A percentile compares a stretch with the other conserved stretches of the same genome.
Evolutionary conservation across 2,113 vertebrate species (phyloP).

Genomic region (Paralichthys olivaceus): DNA sequence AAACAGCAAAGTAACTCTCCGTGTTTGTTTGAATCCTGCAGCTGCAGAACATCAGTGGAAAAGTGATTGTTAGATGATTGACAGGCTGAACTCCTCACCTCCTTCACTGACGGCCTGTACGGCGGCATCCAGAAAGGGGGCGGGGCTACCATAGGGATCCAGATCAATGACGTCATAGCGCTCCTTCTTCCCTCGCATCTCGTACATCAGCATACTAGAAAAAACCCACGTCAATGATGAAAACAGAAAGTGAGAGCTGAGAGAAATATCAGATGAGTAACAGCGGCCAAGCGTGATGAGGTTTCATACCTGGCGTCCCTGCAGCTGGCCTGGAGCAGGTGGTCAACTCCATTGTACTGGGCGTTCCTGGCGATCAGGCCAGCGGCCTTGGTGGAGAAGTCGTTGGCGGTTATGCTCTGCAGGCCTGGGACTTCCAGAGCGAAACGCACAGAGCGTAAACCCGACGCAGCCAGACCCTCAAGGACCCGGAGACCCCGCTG

Average conservation of each 20-base stretch:
- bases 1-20: background rate
- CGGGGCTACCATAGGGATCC: slow-evolving; percentile 92
- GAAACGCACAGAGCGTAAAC: slow-evolving; percentile 92
- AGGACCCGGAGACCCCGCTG: slow-evolving; percentile 83
- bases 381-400: slow-evolving; percentile 86
- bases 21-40: background rate
- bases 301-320: slow-evolving; percentile 87
- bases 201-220: slow-evolving; percentile 88
- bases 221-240: background rate
- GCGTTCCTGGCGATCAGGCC: slow-evolving; percentile 87
- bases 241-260: background rate
- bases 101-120: slow-evolving; percentile 92
- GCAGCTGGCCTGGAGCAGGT: slow-evolving; percentile 86
- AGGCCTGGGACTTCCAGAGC: slow-evolving; percentile 92
- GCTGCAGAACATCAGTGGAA: background rate
- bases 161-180: slow-evolving; percentile 92
- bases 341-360: slow-evolving; percentile 83
- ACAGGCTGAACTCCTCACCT: slow-evolving; percentile 77
- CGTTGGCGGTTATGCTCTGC: slow-evolving; percentile 87
- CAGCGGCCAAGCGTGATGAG: background rate
- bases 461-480: slow-evolving; percentile 92
- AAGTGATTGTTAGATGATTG: background rate
- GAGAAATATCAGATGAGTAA: background rate
- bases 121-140: slow-evolving; percentile 89
- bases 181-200: slow-evolving; percentile 81